phyloP scores from a whole-genome alignment of 2,888 invertebrate species.

The Limnephilus auricula region DNA sequence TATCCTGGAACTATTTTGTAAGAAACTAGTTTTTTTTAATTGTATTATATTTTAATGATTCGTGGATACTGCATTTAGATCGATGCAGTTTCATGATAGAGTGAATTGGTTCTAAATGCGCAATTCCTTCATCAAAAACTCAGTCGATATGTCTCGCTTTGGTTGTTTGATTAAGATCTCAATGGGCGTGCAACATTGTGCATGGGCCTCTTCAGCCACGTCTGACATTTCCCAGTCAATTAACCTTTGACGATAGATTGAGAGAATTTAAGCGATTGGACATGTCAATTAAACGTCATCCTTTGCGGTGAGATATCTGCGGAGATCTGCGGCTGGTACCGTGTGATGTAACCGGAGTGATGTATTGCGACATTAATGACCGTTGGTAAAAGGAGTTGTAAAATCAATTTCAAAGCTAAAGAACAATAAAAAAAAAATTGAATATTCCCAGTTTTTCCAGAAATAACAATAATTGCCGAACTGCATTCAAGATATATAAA shows the following conservation, averaged over 20 bases:
- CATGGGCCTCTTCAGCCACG: no score
- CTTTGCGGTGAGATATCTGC: background rate
- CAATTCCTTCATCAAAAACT: background rate
- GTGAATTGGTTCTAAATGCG: background rate
- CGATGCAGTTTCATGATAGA: background rate
- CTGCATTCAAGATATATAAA: background rate
- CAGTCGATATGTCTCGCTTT: background rate
- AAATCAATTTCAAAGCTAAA: background rate
- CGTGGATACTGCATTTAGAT: background rate
- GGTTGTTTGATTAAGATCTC: background rate
- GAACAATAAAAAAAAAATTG: background rate
- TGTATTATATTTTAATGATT: background rate
- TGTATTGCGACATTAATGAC: background rate
- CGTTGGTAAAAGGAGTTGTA: background rate
- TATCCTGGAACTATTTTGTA: background rate
- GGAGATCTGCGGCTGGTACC: background rate
- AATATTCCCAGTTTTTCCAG: background rate
- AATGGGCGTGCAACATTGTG: background rate
- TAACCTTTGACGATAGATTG: conserved; percentile 55
- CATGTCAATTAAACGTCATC: conserved; percentile 48
- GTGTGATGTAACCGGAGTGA: background rate
- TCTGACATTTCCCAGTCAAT: background rate
- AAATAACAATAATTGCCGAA: background rate
- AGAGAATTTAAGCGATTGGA: conserved; percentile 57
- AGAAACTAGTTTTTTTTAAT: background rate